Conservation (phyloP, 2,888 invertebrate genomes). For the Scaptomyza caliginosa region DNA sequence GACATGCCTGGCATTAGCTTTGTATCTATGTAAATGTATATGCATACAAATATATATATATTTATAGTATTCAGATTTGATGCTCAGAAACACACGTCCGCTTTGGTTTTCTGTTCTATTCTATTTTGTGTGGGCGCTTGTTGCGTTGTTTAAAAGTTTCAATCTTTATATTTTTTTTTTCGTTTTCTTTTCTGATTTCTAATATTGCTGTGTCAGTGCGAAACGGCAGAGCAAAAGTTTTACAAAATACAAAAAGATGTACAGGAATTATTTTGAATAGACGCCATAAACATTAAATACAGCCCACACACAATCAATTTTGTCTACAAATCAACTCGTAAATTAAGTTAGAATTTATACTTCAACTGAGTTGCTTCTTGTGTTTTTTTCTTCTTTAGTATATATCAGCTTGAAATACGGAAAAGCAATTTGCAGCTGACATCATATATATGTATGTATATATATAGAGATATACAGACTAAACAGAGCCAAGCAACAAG, state of each 20-base stretch:
- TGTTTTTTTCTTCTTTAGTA: constrained; percentile 1
- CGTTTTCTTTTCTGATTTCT: too few species aligned
- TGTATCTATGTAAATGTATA: constrained; percentile 20
- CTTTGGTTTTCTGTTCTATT: constrained; percentile 21
- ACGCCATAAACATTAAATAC: constrained; percentile 62
- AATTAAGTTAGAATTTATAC: constrained; percentile 64
- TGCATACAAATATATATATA: constrained; percentile 5
- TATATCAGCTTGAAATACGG: constrained; percentile 69
- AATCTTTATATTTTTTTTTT: too few species aligned
- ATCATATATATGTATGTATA: constrained; percentile 41
- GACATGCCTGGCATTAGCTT: constrained; percentile 59
- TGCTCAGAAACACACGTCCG: constrained; percentile 62
- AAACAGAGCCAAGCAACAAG: constrained; percentile 45
- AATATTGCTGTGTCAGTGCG: too few species aligned
- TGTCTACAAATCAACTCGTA: constrained; percentile 49
- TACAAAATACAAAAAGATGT: constrained; percentile 24
- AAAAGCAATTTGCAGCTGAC: constrained; percentile 75
- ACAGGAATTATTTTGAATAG: constrained; percentile 64
- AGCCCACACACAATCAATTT: constrained; percentile 28
- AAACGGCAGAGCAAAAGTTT: too few species aligned
- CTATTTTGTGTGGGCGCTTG: constrained; percentile 34
- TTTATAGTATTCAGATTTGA: constrained; percentile 35
- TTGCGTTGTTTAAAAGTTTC: constrained; percentile 58
- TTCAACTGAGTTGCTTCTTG: constrained; percentile 5
- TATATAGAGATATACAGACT: constrained; percentile 11